Base-by-base conservation (phyloP, 2,113 vertebrate species). In the Clarias batrachus region DNA sequence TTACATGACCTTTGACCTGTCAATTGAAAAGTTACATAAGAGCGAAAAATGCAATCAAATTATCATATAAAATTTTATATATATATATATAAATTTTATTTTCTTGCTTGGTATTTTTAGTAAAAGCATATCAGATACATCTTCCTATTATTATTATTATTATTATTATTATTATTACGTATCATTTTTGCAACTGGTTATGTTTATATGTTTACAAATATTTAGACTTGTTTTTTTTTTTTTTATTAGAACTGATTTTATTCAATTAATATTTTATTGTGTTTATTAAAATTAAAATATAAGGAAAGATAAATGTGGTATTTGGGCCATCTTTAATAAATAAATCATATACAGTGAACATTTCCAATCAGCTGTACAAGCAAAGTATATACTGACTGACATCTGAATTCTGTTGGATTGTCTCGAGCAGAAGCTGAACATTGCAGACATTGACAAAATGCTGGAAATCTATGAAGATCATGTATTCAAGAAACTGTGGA, bases 401-500 rank as follows among this genome's bases (percentile, higher is more conserved):
- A 12, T 60, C 21, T 68, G 7, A 2, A 37, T n/a, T 84, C 23
- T 70, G 56, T 33, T 77, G 27, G 73, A 84, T 73, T 37, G 3
- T 41, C 19, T n/a, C 4, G 2, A 30, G 56, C 81, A 85, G 86
- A 83, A 76, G 74, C 65, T 85, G 59, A 83, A 82, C 6, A 76
- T 87, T 7, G 68, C 81, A 13, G 87, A 86, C 23, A 60, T 90
- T 33, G 88, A 87, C 65, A 81, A 85, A 56, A 89, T 96, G 83
- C 90, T 95, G 37, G 94, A 92, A 33, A 95, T 96, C 88, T 96
- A 95, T 2, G 6, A 91, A 56, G 91, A 94, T 85, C 87, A 94
- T 2, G 91, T 96, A 84, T 94, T 96, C 87, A 82, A 21, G n/a
- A 85, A 87, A 65, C 16, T 85, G 37, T 87, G 82, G 85, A 82